Percentiles rank a stretch among this genome's conserved stretches.
Evolutionary conservation across 2,888 invertebrate genomes (phyloP).

Genomic region (Eurois occulta): DNA sequence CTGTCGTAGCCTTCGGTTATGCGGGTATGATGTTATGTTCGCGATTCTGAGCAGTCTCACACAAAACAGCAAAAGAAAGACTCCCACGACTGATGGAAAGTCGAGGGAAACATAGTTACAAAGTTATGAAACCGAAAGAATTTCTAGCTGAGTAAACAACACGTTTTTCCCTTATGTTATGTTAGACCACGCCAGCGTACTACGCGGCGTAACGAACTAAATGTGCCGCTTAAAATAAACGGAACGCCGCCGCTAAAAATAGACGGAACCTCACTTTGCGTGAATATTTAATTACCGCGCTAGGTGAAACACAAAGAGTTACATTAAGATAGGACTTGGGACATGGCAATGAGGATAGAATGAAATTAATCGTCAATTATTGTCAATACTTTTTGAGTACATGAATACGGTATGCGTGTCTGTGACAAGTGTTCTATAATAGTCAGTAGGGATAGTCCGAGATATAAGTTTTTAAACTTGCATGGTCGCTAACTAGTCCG

Average conservation of each 20-base stretch:
- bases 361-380: neutral
- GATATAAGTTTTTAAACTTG: too few relatives aligned
- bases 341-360: neutral
- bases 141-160: neutral
- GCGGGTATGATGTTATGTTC: neutral
- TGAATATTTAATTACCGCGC: constrained; percentile 34
- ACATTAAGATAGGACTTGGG: neutral
- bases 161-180: neutral
- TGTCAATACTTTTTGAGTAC: neutral
- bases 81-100: neutral
- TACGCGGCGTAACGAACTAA: constrained; percentile 1
- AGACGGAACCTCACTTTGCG: constrained; percentile 14
- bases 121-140: neutral
- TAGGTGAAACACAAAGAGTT: constrained; percentile 11
- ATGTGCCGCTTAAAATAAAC: constrained; percentile 30
- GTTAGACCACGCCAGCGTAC: neutral
- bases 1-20: neutral
- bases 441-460: neutral
- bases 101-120: neutral
- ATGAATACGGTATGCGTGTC: neutral
- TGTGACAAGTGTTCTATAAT: neutral
- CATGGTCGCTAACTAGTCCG: too few relatives aligned
- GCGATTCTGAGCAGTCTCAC: neutral
- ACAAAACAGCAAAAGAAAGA: neutral
- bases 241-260: constrained; percentile 20